A percentile compares a stretch with the other conserved stretches of the same genome.
phyloP scores from a whole-genome alignment of 2,888 invertebrate species.

The Apodemia zela region DNA sequence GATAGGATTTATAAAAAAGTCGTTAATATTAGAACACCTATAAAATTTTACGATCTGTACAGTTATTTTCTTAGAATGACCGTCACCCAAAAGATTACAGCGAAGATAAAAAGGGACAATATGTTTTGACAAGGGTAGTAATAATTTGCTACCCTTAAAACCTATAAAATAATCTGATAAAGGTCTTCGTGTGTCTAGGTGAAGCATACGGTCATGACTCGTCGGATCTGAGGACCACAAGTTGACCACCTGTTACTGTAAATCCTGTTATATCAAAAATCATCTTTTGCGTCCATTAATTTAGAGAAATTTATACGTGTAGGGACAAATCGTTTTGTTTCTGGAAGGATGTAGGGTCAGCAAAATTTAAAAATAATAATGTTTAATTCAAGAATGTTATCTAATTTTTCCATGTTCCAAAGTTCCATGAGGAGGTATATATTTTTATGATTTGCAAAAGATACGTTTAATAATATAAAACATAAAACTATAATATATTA shows the following conservation, averaged over 20 bases:
- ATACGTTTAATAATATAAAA: too few species aligned
- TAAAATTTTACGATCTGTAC: conserved; percentile 28
- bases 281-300: conserved; percentile 63
- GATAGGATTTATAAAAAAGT: background rate
- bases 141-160: conserved; percentile 41
- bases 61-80: conserved; percentile 43
- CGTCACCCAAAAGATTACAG: conserved; percentile 36
- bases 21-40: background rate
- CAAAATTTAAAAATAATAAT: conserved; percentile 31
- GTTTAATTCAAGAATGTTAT: background rate
- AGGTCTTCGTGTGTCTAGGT: conserved; percentile 21
- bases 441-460: too few species aligned
- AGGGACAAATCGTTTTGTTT: conserved; percentile 59
- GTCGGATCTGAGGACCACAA: conserved; percentile 37
- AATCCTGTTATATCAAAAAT: conserved; percentile 68
- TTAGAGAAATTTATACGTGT: conserved; percentile 66
- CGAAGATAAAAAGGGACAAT: conserved; percentile 43
- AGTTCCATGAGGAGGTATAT: too few species aligned
- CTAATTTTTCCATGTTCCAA: too few species aligned
- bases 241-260: conserved; percentile 72
- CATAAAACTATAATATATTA: too few species aligned
- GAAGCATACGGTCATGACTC: conserved; percentile 43
- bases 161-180: conserved; percentile 32
- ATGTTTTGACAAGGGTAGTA: conserved; percentile 36
- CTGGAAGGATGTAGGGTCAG: conserved; percentile 43